phyloP scores from a whole-genome alignment of 2,797 vertebrate species.

The Ptychadena robeensis region DNA sequence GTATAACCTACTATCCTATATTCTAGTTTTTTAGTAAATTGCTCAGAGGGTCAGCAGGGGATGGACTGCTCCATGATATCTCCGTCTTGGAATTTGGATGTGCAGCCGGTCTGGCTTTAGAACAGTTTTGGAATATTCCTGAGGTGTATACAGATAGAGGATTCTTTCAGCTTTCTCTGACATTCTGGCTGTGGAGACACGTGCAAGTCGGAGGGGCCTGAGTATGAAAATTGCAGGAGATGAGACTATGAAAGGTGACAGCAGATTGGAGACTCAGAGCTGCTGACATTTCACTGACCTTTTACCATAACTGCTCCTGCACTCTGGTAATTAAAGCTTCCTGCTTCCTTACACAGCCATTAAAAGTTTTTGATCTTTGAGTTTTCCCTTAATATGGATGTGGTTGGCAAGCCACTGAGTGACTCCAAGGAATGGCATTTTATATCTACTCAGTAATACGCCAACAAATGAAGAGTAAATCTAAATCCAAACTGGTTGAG shows the following conservation, averaged over 20 bases:
- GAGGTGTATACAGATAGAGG: not conserved
- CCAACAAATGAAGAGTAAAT: not conserved
- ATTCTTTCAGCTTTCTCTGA: not conserved
- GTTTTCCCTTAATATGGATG: slow-evolving; percentile 1
- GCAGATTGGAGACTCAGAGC: not conserved
- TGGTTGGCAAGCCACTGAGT: not conserved
- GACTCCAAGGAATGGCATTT: slow-evolving; percentile 8
- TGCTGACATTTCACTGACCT: slow-evolving; percentile 21
- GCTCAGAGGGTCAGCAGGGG: not conserved
- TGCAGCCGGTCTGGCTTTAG: not conserved
- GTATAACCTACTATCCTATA: too few species aligned
- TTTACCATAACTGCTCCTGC: not conserved
- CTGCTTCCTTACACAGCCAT: slow-evolving; percentile 6
- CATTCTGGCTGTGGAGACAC: not conserved
- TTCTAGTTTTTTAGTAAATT: not conserved
- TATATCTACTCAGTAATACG: not conserved
- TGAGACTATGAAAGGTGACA: not conserved
- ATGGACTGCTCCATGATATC: not conserved
- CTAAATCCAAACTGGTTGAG: too few species aligned
- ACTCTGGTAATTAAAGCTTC: slow-evolving; percentile 5
- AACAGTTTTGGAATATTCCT: not conserved
- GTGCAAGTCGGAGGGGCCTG: too few species aligned
- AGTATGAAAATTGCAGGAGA: not conserved
- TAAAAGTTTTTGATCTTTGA: not conserved
- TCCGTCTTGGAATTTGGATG: not conserved